Percentiles rank a stretch among this genome's conserved stretches.
Conservation (phyloP, 2,888 invertebrate genomes). For the Andrena bucephala region DNA sequence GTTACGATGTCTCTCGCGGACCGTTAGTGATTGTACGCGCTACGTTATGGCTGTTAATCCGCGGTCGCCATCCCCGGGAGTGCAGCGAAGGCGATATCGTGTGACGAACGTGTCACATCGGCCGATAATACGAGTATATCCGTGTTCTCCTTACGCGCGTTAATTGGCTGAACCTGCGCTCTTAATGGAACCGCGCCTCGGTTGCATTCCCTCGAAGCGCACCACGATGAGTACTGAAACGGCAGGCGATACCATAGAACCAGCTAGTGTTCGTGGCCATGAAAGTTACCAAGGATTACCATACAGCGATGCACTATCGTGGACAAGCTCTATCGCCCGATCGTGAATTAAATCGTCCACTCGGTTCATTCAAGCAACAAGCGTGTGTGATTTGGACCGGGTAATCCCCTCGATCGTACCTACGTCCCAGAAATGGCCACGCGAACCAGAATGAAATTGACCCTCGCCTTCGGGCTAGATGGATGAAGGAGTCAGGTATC, state of each 20-base stretch:
- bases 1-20: conserved; percentile 68
- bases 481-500: neutral
- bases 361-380: too few relatives aligned
- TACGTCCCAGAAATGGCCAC: conserved; percentile 9
- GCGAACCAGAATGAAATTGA: conserved; percentile 10
- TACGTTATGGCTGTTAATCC: conserved; percentile 69
- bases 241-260: conserved; percentile 46
- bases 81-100: conserved; percentile 59
- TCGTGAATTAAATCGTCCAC: conserved; percentile 15
- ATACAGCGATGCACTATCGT: conserved; percentile 31
- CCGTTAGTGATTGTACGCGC: conserved; percentile 70
- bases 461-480: neutral
- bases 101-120: conserved; percentile 51
- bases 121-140: conserved; percentile 13
- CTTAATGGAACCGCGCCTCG: conserved; percentile 40
- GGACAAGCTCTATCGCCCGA: conserved; percentile 10
- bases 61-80: conserved; percentile 49
- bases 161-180: conserved; percentile 44
- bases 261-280: conserved; percentile 35
- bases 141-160: conserved; percentile 39
- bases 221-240: conserved; percentile 8
- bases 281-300: conserved; percentile 39
- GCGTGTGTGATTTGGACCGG: neutral
- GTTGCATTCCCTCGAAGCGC: conserved; percentile 40
- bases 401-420: conserved; percentile 3